Evolutionary conservation across 2,888 invertebrate species (phyloP).

Genomic region (Opisthograptis luteolata): DNA sequence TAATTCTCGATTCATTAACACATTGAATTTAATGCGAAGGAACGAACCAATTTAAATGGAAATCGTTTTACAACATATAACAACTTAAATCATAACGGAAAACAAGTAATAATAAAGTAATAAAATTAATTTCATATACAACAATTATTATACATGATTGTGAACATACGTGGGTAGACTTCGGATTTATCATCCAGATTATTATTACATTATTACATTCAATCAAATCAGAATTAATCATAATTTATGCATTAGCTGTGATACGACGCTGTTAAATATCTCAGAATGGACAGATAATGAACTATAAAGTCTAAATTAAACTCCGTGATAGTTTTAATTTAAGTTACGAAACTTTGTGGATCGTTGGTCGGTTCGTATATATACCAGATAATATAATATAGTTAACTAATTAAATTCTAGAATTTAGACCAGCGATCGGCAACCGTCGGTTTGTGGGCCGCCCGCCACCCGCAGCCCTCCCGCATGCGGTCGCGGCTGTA

Average conservation of each 20-base stretch:
- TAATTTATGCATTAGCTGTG: conserved; percentile 30
- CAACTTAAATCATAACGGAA: conserved; percentile 35
- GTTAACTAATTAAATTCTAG: too few species aligned
- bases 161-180: conserved; percentile 26
- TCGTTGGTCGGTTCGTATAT: not conserved
- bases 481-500: too few species aligned
- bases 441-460: too few species aligned
- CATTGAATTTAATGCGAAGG: conserved; percentile 28
- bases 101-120: conserved; percentile 34
- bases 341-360: not conserved
- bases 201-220: conserved; percentile 10
- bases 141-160: conserved; percentile 24
- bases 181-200: conserved; percentile 14
- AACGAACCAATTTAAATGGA: conserved; percentile 48
- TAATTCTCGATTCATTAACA: conserved; percentile 20
- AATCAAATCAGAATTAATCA: conserved; percentile 10
- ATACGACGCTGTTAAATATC: conserved; percentile 17
- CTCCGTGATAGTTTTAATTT: conserved; percentile 4
- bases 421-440: too few species aligned
- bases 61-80: conserved; percentile 36
- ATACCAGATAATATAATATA: too few species aligned
- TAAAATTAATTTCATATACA: conserved; percentile 34
- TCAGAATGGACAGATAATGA: conserved; percentile 21
- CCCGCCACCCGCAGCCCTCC: too few species aligned
- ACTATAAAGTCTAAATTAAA: conserved; percentile 25